Evolutionary conservation across 2,888 invertebrate species (phyloP), one percentile per base, ranked within the genome.

Genomic region (Agrochola lychnidis): DNA sequence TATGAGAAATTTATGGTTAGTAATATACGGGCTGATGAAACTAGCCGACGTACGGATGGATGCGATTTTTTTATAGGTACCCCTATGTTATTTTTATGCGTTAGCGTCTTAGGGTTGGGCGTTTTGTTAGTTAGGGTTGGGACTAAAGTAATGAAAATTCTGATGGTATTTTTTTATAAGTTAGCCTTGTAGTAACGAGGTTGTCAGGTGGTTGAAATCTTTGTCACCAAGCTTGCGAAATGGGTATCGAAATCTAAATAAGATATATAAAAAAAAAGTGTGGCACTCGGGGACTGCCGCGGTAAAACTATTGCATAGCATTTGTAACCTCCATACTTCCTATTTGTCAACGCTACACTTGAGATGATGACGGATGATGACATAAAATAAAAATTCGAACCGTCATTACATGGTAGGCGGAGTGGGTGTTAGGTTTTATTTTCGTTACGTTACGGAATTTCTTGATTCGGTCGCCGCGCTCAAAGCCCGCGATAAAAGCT

Each of bases 11-110:
- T 95, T 95, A 95, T 95, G 92, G 92, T 81, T 78, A 85, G 93
- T 93, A 95, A 95, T 95, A 95, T 94, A 92, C 85, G 92, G 90
- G 90, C 92, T 93, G 95, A 94, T 94, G 93, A 93, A 93, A 93
- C 89, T 86, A 84, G 87, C 86, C 85, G 77, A 86, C 81, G 85
- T 81, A 79, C 82, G 86, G 88, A 81, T 76, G 86, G 87, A 87
- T 70, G 81, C 77, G 77, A 85, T 79, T 89, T 87, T 91, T 91
- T 80, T 70, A 78, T 83, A 78, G 51, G 64, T 66, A 45, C 56
- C 53, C 25, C 88, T 89, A 87, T 86, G 78, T 87, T 89, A 90
- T 90, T 92, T 92, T 92, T 90, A 81, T 82, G 76, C 66, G 67
- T 67, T 76, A 75, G 48, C 68, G 67, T 76, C 75, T 70, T 78